phyloP scores from a whole-genome alignment of 2,888 invertebrate species.

The Spialia ferax region DNA sequence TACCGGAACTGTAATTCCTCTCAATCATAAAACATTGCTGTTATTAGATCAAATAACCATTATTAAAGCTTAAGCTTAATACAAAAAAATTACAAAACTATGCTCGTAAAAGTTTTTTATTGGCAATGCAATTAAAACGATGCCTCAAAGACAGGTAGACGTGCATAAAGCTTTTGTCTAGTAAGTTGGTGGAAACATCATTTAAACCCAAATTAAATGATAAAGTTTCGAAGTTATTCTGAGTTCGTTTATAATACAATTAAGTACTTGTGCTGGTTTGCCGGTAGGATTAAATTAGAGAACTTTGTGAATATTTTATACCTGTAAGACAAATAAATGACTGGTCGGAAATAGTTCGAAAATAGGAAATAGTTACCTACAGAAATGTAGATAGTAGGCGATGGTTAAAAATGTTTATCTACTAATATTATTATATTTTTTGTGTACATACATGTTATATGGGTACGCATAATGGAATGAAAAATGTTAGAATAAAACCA shows the following conservation, averaged over 20 bases:
- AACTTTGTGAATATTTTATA: constrained; percentile 65
- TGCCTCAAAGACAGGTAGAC: constrained; percentile 16
- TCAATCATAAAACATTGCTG: too few species aligned
- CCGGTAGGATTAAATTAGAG: constrained; percentile 66
- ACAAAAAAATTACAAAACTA: not conserved
- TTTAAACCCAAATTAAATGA: constrained; percentile 68
- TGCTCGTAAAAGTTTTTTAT: not conserved
- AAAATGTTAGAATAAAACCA: too few species aligned
- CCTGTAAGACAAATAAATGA: constrained; percentile 50
- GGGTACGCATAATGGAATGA: too few species aligned
- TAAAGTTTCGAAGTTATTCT: constrained; percentile 68
- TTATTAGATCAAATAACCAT: too few species aligned
- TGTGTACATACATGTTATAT: too few species aligned
- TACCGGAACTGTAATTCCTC: too few species aligned
- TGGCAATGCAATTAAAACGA: not conserved
- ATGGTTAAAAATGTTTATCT: too few species aligned
- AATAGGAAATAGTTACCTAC: not conserved
- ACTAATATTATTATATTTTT: too few species aligned
- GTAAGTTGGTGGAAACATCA: constrained; percentile 53
- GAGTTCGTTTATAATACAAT: constrained; percentile 70
- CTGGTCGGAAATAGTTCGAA: constrained; percentile 37
- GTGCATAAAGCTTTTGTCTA: constrained; percentile 19
- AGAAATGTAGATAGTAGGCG: too few species aligned
- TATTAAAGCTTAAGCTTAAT: too few species aligned
- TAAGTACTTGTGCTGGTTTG: constrained; percentile 67